phyloP scores from a whole-genome alignment of 1,140 invertebrate species.

The Drosophila melanica region DNA sequence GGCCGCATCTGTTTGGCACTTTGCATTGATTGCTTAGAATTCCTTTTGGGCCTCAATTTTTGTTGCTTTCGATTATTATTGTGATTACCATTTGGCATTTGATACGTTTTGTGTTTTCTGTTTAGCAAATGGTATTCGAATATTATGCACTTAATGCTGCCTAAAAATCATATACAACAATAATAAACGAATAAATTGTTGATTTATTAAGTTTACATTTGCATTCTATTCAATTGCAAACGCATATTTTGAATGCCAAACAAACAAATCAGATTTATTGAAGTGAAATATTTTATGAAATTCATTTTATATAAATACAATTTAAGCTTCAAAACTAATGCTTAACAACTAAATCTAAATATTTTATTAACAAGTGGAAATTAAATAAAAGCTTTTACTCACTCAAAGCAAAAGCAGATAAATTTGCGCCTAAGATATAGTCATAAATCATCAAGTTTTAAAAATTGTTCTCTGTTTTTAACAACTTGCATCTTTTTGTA shows the following conservation, averaged over 20 bases:
- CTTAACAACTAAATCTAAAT: too few species aligned
- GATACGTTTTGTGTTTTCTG: neutral
- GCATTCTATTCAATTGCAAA: conserved; percentile 1
- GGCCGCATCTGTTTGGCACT: conserved; percentile 29
- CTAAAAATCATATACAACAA: neutral
- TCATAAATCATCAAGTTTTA: too few species aligned
- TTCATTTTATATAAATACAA: too few species aligned
- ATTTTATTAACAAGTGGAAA: too few species aligned
- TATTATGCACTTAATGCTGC: conserved; percentile 10
- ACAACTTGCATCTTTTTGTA: neutral
- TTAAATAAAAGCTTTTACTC: too few species aligned
- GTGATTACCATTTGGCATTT: conserved; percentile 27
- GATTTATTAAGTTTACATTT: conserved; percentile 26
- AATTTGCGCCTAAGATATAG: too few species aligned
- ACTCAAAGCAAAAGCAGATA: too few species aligned
- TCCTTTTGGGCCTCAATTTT: conserved; percentile 35
- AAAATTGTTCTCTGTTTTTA: too few species aligned
- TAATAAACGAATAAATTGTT: conserved; percentile 7
- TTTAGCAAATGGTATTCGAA: conserved; percentile 12
- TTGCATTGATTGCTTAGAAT: conserved; percentile 27
- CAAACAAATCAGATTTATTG: too few species aligned
- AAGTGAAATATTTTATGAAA: too few species aligned
- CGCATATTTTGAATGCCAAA: too few species aligned
- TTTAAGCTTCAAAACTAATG: too few species aligned
- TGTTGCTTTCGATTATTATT: conserved; percentile 27